Base-by-base conservation (phyloP, 2,113 vertebrate species). In the Camelus bactrianus region DNA sequence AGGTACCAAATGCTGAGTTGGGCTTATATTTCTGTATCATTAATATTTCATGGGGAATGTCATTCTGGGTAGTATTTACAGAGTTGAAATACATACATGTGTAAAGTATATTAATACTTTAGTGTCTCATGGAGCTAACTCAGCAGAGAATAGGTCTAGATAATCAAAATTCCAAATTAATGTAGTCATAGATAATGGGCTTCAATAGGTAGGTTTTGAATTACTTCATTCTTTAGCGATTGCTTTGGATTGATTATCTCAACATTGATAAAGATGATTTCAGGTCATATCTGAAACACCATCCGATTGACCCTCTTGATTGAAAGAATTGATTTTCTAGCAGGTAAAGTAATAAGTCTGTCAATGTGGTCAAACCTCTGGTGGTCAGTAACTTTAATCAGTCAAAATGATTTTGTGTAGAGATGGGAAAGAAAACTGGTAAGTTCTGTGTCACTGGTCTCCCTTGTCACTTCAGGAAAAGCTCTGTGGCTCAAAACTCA, bases 251-350 rank as follows among this genome's bases (percentile, higher is more conserved):
- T 93, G 32, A 8, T 86, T 92, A 76, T 50, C 3, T 70, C 67
- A 93, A 92, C 26, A 65, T n/a, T 65, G 90, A 81, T 90, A 76
- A 93, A 79, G 42, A 93, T 85, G n/a, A 85, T 67, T 94, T 96
- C 70, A 81, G 9, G 17, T 85, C 5, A 14, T 77, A 52, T 75
- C 35, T 95, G 67, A 91, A 95, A 72, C 42, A 91, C 5, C 46
- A 92, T 70, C 52, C 19, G 48, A 86, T 94, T 91, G 56, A 62
- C 50, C 8, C 35, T 91, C 35, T 82, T 76, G 62, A 82, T 64
- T 62, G 73, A 86, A 96, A 91, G 42, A 91, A 91, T 42, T 93
- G 81, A 93, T 94, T 95, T 95, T 83, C 92, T 91, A 95, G 93
- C 13, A 96, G 72, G 48, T 67, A 93, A 64, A 91, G 67, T 81